A percentile compares a stretch with the other conserved stretches of the same genome.
phyloP scores from a whole-genome alignment of 2,888 invertebrate genomes.

The Lagria hirta region DNA sequence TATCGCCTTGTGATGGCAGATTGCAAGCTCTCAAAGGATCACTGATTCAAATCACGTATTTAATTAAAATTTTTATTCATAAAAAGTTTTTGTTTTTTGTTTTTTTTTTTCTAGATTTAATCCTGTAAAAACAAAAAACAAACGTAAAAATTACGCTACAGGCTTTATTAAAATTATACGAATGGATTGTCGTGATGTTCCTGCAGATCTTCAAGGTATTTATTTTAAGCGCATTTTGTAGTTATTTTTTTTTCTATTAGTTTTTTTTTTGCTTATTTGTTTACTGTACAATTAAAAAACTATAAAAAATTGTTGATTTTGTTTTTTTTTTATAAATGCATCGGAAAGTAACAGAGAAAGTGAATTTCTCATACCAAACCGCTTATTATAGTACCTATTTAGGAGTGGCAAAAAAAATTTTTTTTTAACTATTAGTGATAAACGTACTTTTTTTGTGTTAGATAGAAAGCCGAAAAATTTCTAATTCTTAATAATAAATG shows the following conservation, averaged over 20 bases:
- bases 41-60: conserved; percentile 36
- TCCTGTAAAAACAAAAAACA: conserved; percentile 6
- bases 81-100: neutral
- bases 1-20: conserved; percentile 38
- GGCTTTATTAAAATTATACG: conserved; percentile 53
- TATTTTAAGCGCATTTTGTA: neutral
- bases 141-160: conserved; percentile 48
- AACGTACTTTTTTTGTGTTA: too few species aligned
- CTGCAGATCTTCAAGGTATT: neutral
- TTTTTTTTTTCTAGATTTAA: conserved; percentile 19
- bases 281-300: too few species aligned
- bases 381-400: too few species aligned
- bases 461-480: too few species aligned
- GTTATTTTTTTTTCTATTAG: neutral
- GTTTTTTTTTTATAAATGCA: too few species aligned
- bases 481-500: too few species aligned
- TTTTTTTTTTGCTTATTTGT: neutral
- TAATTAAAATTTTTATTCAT: conserved; percentile 18
- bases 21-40: conserved; percentile 33
- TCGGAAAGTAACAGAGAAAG: too few species aligned
- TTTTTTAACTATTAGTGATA: too few species aligned
- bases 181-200: conserved; percentile 40
- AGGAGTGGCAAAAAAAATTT: too few species aligned
- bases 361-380: too few species aligned
- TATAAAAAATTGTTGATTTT: too few species aligned